phyloP scores from a whole-genome alignment of 2,797 vertebrate species.

The Delichon dasypus region DNA sequence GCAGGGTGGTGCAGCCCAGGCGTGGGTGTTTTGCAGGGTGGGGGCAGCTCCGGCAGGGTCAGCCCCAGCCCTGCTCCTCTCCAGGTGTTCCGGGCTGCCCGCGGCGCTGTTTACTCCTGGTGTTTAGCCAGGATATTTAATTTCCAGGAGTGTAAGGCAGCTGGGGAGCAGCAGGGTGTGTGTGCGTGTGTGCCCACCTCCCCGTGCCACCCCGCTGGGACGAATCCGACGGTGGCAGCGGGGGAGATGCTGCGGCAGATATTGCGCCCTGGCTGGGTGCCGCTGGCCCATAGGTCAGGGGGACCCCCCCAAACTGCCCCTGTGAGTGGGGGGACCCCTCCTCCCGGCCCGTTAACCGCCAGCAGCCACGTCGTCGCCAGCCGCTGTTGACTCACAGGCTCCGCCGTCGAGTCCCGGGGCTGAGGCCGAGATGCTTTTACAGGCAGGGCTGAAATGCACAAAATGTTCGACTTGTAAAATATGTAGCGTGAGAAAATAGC shows the following conservation, averaged over 20 bases:
- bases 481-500: conserved; percentile 60
- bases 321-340: background rate
- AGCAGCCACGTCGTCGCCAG: background rate
- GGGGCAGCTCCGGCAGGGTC: background rate
- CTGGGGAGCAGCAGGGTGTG: background rate
- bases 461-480: conserved; percentile 52
- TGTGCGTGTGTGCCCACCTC: background rate
- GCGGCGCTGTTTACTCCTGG: background rate
- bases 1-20: background rate
- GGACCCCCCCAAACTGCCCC: background rate
- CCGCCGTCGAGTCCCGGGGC: background rate
- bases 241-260: background rate
- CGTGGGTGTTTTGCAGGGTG: background rate
- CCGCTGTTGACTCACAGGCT: background rate
- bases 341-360: background rate
- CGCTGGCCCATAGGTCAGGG: rapidly evolving
- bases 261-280: background rate
- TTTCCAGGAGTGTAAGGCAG: background rate
- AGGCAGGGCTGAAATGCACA: conserved; percentile 42
- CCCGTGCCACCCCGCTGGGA: background rate
- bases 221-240: background rate
- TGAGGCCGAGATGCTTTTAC: conserved; percentile 24
- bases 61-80: background rate
- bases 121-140: conserved; percentile 13
- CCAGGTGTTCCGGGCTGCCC: background rate